Evolutionary conservation across 2,797 vertebrate species (phyloP).

Genomic region (Momotus momota): DNA sequence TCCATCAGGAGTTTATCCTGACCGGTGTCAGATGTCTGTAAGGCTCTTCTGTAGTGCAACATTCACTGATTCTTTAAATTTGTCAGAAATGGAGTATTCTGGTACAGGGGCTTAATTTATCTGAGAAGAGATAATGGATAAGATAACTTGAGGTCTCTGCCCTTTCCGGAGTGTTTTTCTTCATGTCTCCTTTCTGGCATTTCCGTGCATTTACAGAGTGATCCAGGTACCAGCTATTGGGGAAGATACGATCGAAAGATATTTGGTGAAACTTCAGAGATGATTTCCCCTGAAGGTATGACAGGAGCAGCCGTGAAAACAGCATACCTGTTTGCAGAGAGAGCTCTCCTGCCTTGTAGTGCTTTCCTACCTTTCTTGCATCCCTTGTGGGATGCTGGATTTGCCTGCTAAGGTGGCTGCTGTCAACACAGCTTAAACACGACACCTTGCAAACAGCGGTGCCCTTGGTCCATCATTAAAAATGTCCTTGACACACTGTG

Average conservation of each 20-base stretch:
- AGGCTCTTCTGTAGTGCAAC: not conserved
- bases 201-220: not conserved
- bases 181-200: not conserved
- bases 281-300: not conserved
- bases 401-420: not conserved
- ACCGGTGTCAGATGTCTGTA: not conserved
- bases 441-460: not conserved
- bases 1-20: not conserved
- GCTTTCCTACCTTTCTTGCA: not conserved
- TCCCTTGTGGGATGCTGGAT: not conserved
- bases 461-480: slow-evolving; percentile 60
- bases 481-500: slow-evolving; percentile 21
- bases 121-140: not conserved
- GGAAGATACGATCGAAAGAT: not conserved
- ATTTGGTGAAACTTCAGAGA: not conserved
- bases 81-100: not conserved
- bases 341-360: not conserved
- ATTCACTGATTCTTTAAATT: not conserved
- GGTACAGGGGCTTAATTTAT: not conserved
- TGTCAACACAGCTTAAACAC: slow-evolving; percentile 22
- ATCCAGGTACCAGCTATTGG: not conserved
- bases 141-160: not conserved
- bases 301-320: not conserved
- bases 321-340: not conserved
- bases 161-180: not conserved